Percentiles rank a stretch among this genome's conserved stretches.
phyloP scores from a whole-genome alignment of 2,113 vertebrate species.

The Melanotaenia duboulayi region DNA sequence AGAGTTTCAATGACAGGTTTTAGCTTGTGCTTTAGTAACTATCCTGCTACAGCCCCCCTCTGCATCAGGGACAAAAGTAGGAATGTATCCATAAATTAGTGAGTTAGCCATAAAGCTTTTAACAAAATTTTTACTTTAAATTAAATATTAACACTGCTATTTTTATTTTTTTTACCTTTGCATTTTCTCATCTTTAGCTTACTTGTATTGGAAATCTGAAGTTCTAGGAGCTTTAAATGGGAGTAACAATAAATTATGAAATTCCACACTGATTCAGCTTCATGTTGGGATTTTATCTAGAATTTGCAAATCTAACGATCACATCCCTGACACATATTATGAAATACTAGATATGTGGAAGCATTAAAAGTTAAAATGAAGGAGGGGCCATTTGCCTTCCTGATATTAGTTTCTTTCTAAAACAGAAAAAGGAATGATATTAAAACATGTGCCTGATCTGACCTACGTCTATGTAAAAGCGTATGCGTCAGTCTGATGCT shows the following conservation, averaged over 20 bases:
- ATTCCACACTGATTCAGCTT: no score
- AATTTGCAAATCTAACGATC: no score
- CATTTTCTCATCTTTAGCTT: no score
- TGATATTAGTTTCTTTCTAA: neutral
- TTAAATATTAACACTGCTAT: neutral
- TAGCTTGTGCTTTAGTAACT: neutral
- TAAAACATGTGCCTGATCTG: neutral
- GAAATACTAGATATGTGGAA: no score
- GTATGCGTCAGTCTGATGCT: slow-evolving; percentile 57
- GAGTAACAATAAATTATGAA: no score
- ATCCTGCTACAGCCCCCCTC: neutral
- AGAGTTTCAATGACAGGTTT: neutral
- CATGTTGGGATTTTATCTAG: no score
- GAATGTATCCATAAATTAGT: neutral
- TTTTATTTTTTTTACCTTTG: no score
- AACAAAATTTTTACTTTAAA: neutral
- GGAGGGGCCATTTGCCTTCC: neutral
- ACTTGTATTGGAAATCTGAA: no score
- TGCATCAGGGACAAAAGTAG: no score
- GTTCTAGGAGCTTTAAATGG: no score
- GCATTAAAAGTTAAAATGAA: neutral
- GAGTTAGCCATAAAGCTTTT: neutral
- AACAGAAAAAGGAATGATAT: slow-evolving; percentile 13
- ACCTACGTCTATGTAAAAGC: slow-evolving; percentile 30
- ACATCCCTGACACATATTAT: no score